Percentiles rank a stretch among this genome's conserved stretches.
Evolutionary conservation across 64 coral and sea anemone species (phyloP).

Genomic region (Montipora cactus): DNA sequence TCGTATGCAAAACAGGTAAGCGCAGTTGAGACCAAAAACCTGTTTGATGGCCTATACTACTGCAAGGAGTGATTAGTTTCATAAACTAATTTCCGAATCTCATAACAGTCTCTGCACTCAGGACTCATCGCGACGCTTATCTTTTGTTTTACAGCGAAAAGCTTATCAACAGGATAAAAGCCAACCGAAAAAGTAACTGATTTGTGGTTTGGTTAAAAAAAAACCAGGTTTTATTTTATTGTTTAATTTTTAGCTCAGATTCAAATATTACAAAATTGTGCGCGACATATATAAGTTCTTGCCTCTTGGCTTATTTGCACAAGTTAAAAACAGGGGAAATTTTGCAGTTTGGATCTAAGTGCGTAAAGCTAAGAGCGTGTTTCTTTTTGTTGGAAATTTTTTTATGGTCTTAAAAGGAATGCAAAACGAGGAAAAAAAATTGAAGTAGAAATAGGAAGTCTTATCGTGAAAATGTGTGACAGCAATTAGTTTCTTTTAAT

Average conservation of each 20-base stretch:
- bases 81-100: conserved; percentile 24
- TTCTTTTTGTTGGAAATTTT: background rate
- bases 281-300: too few relatives aligned
- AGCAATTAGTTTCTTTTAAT: conserved; percentile 31
- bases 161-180: background rate
- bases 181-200: background rate
- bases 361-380: background rate
- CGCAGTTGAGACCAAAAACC: background rate
- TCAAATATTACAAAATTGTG: too few relatives aligned
- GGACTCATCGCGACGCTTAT: background rate
- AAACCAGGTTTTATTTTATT: too few relatives aligned
- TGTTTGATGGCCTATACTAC: background rate
- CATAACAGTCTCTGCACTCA: conserved; percentile 6
- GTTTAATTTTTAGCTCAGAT: background rate
- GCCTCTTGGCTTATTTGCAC: background rate
- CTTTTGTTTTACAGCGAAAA: background rate
- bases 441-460: background rate
- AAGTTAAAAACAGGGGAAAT: background rate
- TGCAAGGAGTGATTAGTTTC: background rate
- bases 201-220: too few relatives aligned
- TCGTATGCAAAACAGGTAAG: background rate
- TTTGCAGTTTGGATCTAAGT: background rate
- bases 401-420: background rate
- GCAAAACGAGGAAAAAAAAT: background rate
- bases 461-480: conserved; percentile 1